Conservation (phyloP, 2,113 vertebrate species). For the Pteronura brasiliensis region DNA sequence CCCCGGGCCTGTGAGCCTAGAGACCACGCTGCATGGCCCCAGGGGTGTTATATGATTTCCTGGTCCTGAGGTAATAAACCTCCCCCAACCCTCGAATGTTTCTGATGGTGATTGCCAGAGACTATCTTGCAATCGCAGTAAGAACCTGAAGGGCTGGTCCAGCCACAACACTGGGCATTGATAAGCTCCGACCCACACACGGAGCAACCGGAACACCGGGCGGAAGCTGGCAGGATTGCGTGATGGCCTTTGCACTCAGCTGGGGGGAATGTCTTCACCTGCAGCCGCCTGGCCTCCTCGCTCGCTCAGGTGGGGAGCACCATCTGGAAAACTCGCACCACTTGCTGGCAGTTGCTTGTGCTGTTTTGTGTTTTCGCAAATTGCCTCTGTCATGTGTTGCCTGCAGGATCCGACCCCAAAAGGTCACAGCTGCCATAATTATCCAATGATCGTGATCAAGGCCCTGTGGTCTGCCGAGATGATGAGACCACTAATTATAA, state of each 20-base stretch:
- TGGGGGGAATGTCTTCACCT: background rate
- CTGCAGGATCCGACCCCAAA: background rate
- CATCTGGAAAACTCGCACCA: background rate
- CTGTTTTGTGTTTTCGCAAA: background rate
- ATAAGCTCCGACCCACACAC: background rate
- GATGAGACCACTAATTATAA: background rate
- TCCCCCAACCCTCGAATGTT: background rate
- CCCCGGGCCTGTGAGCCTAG: background rate
- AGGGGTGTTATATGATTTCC: background rate
- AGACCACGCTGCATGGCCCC: background rate
- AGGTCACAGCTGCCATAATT: background rate
- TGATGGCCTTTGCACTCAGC: background rate
- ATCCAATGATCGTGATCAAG: background rate
- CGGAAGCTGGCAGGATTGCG: background rate
- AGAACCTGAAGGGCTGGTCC: background rate
- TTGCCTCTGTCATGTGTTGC: background rate
- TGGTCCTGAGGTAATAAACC: background rate
- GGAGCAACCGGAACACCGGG: rapidly evolving
- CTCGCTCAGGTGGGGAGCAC: background rate
- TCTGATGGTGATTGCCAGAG: background rate
- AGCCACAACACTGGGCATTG: background rate
- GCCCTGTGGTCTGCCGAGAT: background rate
- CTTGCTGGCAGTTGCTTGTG: background rate
- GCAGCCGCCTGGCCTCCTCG: background rate
- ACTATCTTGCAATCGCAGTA: background rate